phyloP scores from a whole-genome alignment of 2,797 vertebrate genomes.

The Protonibea diacanthus region DNA sequence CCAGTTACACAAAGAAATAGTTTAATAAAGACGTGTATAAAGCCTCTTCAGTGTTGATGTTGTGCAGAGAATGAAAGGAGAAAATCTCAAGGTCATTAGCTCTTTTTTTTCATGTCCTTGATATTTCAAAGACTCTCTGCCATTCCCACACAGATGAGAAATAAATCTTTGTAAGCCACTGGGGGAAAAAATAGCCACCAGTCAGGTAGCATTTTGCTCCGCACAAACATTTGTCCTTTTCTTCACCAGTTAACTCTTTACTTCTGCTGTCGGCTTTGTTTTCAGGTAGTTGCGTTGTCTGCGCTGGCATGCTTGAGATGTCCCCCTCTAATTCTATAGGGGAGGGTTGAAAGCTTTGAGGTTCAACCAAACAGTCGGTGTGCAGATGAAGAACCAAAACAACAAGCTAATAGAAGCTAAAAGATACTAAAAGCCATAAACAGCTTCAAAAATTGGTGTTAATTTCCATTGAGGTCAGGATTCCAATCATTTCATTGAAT shows the following conservation, averaged over 20 bases:
- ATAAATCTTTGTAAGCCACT: not conserved
- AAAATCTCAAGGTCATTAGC: constrained; percentile 1
- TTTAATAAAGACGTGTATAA: constrained; percentile 32
- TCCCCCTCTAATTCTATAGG: no score
- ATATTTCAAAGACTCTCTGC: constrained; percentile 18
- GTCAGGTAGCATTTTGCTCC: not conserved
- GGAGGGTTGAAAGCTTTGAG: not conserved
- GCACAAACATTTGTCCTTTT: not conserved
- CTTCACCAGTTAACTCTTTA: not conserved
- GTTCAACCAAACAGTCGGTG: not conserved
- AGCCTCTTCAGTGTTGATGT: not conserved
- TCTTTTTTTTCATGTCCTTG: constrained; percentile 1
- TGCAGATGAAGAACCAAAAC: not conserved
- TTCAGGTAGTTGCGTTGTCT: not conserved
- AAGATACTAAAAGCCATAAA: not conserved
- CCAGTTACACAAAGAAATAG: constrained; percentile 27
- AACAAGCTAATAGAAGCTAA: not conserved
- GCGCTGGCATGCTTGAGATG: not conserved
- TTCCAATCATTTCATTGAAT: not conserved
- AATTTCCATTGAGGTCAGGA: not conserved
- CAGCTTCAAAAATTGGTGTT: not conserved
- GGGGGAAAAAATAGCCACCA: not conserved
- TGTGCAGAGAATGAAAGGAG: constrained; percentile 4
- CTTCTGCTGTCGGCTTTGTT: not conserved
- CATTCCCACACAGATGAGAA: not conserved